Evolutionary conservation across 1,140 invertebrate genomes (phyloP).

Genomic region (Drosophila busckii): DNA sequence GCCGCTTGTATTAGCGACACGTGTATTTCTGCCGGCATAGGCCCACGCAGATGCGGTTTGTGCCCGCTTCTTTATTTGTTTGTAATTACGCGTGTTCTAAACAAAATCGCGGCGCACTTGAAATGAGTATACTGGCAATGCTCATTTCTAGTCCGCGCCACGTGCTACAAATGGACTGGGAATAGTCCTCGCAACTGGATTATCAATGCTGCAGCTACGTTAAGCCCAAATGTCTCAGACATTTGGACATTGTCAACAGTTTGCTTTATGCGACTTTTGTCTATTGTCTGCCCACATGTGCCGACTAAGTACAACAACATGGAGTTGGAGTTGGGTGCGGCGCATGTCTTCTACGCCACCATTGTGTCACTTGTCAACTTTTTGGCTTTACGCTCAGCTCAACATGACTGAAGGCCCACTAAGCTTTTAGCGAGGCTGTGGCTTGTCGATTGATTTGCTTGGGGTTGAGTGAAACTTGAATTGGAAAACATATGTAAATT

Average conservation of each 20-base stretch:
- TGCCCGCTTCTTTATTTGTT: conserved; percentile 64
- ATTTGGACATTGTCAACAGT: conserved; percentile 73
- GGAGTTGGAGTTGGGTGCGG: no score
- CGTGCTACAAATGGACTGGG: conserved; percentile 12
- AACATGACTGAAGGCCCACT: no score
- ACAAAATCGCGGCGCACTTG: conserved; percentile 69
- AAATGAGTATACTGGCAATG: conserved; percentile 25
- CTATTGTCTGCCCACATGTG: conserved; percentile 35
- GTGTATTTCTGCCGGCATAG: conserved; percentile 39
- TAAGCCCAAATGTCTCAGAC: conserved; percentile 26
- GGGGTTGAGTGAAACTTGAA: conserved; percentile 53
- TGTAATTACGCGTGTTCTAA: conserved; percentile 73
- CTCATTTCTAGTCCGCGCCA: conserved; percentile 28
- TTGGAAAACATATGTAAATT: conserved; percentile 50
- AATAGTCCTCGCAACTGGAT: background rate
- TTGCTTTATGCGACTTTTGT: conserved; percentile 49
- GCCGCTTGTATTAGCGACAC: conserved; percentile 64
- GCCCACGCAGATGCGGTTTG: conserved; percentile 48
- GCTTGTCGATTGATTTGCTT: conserved; percentile 60
- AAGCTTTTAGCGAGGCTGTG: conserved; percentile 49
- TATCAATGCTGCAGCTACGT: background rate
- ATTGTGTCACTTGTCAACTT: conserved; percentile 59
- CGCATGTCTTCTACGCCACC: conserved; percentile 48
- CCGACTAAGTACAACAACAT: conserved; percentile 4
- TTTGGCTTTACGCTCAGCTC: no score